A percentile compares a stretch with the other conserved stretches of the same genome.
Evolutionary conservation across 1,140 invertebrate genomes (phyloP).

Genomic region (Arion vulgaris): DNA sequence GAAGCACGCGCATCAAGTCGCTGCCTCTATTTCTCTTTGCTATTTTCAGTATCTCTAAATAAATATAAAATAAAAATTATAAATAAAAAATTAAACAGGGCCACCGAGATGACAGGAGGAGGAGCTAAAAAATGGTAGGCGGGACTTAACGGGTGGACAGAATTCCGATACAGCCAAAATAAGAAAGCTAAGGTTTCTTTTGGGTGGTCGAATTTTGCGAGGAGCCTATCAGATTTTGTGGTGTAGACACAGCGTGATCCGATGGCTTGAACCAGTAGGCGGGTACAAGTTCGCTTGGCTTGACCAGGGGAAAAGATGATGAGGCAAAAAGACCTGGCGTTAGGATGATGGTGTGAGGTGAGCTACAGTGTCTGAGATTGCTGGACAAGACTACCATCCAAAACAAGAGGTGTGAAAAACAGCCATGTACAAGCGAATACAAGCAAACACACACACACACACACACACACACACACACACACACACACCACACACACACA

Average conservation of each 20-base stretch:
- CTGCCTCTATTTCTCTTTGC: neutral
- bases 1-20: neutral
- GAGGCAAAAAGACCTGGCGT: neutral
- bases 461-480: neutral
- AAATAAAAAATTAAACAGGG: neutral
- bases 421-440: no score
- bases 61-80: neutral
- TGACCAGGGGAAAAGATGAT: neutral
- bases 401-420: no score
- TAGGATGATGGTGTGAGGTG: neutral
- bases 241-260: neutral
- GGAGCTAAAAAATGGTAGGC: conserved; percentile 2
- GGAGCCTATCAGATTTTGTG: neutral
- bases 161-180: conserved; percentile 19
- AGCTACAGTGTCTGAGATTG: no score
- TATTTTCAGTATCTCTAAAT: neutral
- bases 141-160: neutral
- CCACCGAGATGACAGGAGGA: neutral
- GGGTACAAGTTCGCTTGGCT: neutral
- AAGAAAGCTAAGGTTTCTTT: neutral
- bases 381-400: no score
- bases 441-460: neutral
- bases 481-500: no score
- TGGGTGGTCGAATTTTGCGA: neutral
- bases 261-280: neutral